phyloP scores from a whole-genome alignment of 2,797 vertebrate species.

The Danio tinwini region DNA sequence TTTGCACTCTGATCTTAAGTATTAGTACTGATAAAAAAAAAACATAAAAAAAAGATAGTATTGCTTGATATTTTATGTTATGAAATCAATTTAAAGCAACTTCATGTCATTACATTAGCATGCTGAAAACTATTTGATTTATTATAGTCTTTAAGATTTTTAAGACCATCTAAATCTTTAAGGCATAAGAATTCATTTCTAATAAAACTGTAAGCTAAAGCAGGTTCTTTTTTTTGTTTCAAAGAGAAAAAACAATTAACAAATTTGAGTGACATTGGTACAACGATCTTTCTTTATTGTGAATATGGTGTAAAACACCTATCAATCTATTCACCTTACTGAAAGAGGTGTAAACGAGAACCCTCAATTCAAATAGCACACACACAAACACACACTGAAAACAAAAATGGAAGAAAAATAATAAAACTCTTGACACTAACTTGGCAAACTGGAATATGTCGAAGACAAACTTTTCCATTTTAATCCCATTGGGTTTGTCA shows the following conservation, averaged over 20 bases:
- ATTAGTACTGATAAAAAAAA: too few species aligned
- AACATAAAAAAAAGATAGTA: too few species aligned
- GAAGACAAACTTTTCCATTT: conserved; percentile 99
- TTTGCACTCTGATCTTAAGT: too few species aligned
- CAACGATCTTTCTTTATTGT: neutral
- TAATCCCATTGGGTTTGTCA: conserved; percentile 96
- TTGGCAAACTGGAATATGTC: conserved; percentile 99
- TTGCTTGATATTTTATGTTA: too few species aligned
- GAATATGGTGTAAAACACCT: neutral
- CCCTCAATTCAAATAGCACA: conserved; percentile 44
- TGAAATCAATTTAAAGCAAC: neutral
- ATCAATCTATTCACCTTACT: neutral
- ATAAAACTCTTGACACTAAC: conserved; percentile 77
- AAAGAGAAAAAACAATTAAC: neutral
- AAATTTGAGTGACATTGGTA: neutral
- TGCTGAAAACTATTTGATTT: neutral
- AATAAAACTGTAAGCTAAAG: neutral
- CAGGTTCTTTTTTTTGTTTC: neutral
- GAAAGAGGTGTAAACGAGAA: conserved; percentile 36
- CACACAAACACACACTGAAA: conserved; percentile 43
- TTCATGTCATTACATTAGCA: neutral
- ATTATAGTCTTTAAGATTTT: neutral
- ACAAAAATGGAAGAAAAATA: neutral
- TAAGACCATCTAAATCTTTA: neutral
- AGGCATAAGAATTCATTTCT: neutral